These are phyloP conservation scores for Eulithis testata DNA, from an alignment of 2,888 invertebrate genomes.

Conservation along the genomic window DNA sequence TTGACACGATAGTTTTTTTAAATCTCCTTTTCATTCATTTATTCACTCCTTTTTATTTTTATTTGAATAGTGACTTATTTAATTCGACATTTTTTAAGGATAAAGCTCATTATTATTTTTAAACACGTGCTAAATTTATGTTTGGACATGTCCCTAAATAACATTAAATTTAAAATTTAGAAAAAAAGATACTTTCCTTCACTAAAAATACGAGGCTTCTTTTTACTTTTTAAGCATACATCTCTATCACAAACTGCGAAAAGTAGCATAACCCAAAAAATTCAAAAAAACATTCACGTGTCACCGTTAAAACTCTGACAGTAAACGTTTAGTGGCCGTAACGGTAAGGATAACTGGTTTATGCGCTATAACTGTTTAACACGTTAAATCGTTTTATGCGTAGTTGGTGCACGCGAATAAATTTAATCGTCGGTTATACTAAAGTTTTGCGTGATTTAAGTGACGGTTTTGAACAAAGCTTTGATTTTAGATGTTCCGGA, in stretches of 20 bases:
- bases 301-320: constrained; percentile 61
- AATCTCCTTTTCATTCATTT: too few species aligned
- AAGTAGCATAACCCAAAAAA: constrained; percentile 37
- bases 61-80: too few species aligned
- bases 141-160: too few species aligned
- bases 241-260: constrained; percentile 4
- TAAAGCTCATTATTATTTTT: too few species aligned
- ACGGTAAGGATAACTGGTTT: constrained; percentile 64
- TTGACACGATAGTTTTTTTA: too few species aligned
- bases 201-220: too few species aligned
- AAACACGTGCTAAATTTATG: too few species aligned
- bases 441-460: constrained; percentile 43
- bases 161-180: too few species aligned
- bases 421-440: constrained; percentile 58
- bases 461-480: constrained; percentile 20
- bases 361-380: constrained; percentile 69
- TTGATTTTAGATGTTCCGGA: constrained; percentile 3
- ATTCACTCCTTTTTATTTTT: too few species aligned
- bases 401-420: constrained; percentile 65
- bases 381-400: constrained; percentile 58
- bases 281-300: constrained; percentile 59
- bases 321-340: constrained; percentile 65
- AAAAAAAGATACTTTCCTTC: too few species aligned
- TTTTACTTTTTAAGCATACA: too few species aligned
- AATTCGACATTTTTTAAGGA: too few species aligned